Conservation (phyloP, 2,113 vertebrate species). For the Oxyruncus cristatus region DNA sequence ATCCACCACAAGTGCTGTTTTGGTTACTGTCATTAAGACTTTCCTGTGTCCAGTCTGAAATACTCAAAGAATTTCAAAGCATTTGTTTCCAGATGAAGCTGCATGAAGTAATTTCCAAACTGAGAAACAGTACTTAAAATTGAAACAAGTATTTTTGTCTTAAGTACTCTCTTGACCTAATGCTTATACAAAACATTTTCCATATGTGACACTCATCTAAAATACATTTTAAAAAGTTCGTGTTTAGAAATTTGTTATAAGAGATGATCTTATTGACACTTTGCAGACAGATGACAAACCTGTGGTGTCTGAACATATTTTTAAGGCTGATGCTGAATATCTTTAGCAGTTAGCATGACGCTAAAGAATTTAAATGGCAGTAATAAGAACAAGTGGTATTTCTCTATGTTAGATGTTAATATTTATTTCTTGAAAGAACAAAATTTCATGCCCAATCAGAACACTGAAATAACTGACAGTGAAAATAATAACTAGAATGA, state of each 20-base stretch:
- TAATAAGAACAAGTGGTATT: not conserved
- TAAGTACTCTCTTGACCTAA: constrained; percentile 12
- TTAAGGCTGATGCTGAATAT: not conserved
- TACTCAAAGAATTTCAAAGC: not conserved
- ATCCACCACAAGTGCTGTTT: not conserved
- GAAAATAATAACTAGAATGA: not conserved
- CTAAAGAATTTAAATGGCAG: not conserved
- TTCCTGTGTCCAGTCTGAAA: not conserved
- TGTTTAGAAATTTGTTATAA: not conserved
- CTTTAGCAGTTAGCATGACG: not conserved
- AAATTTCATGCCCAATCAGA: not conserved
- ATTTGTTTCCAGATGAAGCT: constrained; percentile 7
- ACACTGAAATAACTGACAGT: not conserved
- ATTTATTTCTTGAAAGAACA: not conserved
- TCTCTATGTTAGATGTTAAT: not conserved
- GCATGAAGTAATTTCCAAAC: constrained; percentile 39
- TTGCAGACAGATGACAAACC: not conserved
- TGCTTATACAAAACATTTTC: constrained; percentile 34
- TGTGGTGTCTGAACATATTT: not conserved
- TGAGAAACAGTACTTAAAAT: constrained; percentile 6
- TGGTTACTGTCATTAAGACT: not conserved
- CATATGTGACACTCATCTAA: not conserved
- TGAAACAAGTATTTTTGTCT: constrained; percentile 40
- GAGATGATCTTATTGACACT: not conserved
- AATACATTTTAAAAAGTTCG: not conserved